phyloP scores from a whole-genome alignment of 2,797 vertebrate species.

The Gobionotothen gibberifrons region DNA sequence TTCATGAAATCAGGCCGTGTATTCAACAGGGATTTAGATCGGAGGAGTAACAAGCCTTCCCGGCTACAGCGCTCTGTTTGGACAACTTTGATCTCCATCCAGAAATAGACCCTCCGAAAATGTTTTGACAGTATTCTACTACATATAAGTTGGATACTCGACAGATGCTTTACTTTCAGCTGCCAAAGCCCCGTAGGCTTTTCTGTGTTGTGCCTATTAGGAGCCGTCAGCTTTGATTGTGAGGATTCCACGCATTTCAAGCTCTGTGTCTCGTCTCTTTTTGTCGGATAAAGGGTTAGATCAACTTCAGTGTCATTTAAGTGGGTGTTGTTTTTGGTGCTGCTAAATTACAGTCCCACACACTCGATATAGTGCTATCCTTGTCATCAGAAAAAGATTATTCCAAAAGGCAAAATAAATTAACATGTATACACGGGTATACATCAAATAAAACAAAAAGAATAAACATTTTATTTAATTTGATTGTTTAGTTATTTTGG shows the following conservation, averaged over 20 bases:
- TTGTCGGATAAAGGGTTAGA: background rate
- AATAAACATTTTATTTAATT: background rate
- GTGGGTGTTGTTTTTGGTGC: background rate
- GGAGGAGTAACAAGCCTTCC: conserved; percentile 52
- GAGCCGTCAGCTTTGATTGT: conserved; percentile 6
- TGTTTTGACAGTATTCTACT: conserved; percentile 50
- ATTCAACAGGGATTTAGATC: conserved; percentile 57
- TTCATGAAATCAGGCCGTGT: conserved; percentile 64
- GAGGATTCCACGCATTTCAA: conserved; percentile 23
- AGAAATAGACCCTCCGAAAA: conserved; percentile 58
- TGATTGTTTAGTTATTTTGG: background rate
- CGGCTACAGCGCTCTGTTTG: conserved; percentile 32
- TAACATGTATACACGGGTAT: background rate
- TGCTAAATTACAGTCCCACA: background rate
- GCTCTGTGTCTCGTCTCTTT: conserved; percentile 1
- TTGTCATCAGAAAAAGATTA: background rate
- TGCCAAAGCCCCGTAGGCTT: background rate
- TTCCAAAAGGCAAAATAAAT: background rate
- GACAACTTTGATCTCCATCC: conserved; percentile 65
- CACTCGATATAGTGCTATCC: background rate
- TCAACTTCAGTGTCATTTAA: background rate
- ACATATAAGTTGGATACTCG: conserved; percentile 23
- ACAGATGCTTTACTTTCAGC: conserved; percentile 25
- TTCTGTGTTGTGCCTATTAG: conserved; percentile 24
- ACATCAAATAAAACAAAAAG: background rate